These are phyloP conservation scores for Phyto melanocephala DNA, from an alignment of 2,888 invertebrate species.

Conservation along the genomic window DNA sequence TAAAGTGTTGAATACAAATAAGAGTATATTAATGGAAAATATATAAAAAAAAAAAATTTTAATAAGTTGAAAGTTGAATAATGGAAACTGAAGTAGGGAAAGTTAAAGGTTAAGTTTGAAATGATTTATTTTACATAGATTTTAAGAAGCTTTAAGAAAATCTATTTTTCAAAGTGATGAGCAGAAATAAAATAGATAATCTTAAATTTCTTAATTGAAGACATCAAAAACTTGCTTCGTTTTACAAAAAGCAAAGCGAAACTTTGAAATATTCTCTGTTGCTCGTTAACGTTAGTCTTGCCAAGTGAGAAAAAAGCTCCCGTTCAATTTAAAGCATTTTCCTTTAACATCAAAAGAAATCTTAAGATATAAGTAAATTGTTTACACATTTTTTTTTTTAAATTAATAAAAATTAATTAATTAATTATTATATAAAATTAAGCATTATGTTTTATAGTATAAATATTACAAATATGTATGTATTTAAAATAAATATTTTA, in stretches of 20 bases:
- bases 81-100: slow-evolving; percentile 9
- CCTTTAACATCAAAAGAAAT: slow-evolving; percentile 34
- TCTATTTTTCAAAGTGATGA: slow-evolving; percentile 38
- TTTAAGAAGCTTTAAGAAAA: slow-evolving; percentile 54
- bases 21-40: not conserved
- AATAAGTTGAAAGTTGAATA: not conserved
- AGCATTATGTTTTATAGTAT: not conserved
- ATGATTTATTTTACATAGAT: slow-evolving; percentile 21
- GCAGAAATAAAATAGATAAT: slow-evolving; percentile 49
- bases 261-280: slow-evolving; percentile 68
- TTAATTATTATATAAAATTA: not conserved
- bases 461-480: not conserved
- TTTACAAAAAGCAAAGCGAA: slow-evolving; percentile 17
- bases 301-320: slow-evolving; percentile 67
- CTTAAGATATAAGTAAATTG: slow-evolving; percentile 29
- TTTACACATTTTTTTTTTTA: too few relatives aligned
- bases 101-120: not conserved
- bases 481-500: not conserved
- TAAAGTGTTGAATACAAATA: slow-evolving; percentile 5
- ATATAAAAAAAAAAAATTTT: not conserved
- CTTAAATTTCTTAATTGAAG: slow-evolving; percentile 59
- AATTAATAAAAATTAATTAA: too few relatives aligned
- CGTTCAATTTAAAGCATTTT: slow-evolving; percentile 41
- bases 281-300: slow-evolving; percentile 73
- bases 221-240: slow-evolving; percentile 51